Conservation (phyloP, 2,113 vertebrate species). For the Himantopus leucocephalus region DNA sequence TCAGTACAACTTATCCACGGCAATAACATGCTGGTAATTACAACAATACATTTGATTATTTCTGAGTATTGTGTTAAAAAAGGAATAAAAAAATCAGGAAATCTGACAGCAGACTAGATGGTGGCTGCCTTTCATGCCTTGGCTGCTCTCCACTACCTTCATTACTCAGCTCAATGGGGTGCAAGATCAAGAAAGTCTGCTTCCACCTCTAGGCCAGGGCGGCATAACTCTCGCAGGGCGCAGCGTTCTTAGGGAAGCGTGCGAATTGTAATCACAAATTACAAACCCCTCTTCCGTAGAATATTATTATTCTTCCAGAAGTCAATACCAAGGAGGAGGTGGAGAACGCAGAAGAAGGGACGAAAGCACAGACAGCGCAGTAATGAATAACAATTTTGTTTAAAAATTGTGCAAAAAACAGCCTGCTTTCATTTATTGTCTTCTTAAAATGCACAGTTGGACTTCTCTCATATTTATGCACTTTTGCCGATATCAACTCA, state of each 20-base stretch:
- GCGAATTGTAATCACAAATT: not conserved
- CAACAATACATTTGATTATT: constrained; percentile 14
- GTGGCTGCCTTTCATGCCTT: not conserved
- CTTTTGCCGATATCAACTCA: not conserved
- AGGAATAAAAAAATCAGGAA: not conserved
- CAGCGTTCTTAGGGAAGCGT: not conserved
- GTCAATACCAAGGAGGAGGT: not conserved
- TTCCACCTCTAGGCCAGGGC: not conserved
- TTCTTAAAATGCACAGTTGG: not conserved
- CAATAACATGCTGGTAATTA: not conserved
- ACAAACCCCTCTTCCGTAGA: not conserved
- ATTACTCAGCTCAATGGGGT: not conserved
- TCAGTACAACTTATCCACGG: not conserved
- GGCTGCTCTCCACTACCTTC: not conserved
- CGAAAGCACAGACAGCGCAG: not conserved
- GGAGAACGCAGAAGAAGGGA: not conserved
- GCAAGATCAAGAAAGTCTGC: not conserved
- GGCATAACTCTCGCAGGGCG: not conserved
- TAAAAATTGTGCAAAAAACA: not conserved
- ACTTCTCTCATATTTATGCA: not conserved
- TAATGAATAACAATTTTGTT: not conserved
- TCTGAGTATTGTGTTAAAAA: not conserved
- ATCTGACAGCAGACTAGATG: not conserved
- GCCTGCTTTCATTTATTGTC: not conserved
- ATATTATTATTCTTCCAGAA: not conserved